A percentile compares a stretch with the other conserved stretches of the same genome.
phyloP scores from a whole-genome alignment of 2,797 vertebrate genomes.

The Peromyscus nudipes region DNA sequence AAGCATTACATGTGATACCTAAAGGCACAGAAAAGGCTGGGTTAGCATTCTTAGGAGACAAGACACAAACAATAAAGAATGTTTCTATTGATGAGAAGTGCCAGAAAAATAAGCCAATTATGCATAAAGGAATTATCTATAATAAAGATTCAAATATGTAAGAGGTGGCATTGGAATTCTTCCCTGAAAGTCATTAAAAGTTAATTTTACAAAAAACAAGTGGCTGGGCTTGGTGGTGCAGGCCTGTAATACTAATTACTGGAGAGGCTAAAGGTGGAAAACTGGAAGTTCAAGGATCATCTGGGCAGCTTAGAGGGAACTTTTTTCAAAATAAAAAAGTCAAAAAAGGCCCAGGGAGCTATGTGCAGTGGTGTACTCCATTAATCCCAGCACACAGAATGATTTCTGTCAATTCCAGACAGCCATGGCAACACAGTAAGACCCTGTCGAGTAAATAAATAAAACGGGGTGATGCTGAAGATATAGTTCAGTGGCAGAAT shows the following conservation, averaged over 20 bases:
- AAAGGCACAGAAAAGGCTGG: background rate
- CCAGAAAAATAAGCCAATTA: constrained; percentile 14
- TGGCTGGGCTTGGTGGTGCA: background rate
- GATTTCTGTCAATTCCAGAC: background rate
- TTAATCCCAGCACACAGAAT: background rate
- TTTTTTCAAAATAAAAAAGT: background rate
- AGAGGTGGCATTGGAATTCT: background rate
- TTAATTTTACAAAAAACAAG: background rate
- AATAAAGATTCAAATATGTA: background rate
- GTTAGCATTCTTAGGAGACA: background rate
- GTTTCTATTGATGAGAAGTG: background rate
- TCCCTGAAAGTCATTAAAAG: constrained; percentile 10
- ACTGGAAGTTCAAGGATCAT: background rate
- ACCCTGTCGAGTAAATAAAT: background rate
- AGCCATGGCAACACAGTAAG: background rate
- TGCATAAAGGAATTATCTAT: background rate
- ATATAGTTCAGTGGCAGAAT: background rate
- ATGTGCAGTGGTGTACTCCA: background rate
- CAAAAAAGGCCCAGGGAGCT: background rate
- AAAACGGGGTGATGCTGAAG: background rate
- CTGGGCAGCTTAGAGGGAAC: background rate
- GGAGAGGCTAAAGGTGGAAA: background rate
- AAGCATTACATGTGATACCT: background rate
- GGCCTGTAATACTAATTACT: background rate
- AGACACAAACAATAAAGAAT: background rate